These are phyloP conservation scores for Liopterus haemorrhoidalis DNA, from an alignment of 2,888 invertebrate species.

Conservation along the genomic window DNA sequence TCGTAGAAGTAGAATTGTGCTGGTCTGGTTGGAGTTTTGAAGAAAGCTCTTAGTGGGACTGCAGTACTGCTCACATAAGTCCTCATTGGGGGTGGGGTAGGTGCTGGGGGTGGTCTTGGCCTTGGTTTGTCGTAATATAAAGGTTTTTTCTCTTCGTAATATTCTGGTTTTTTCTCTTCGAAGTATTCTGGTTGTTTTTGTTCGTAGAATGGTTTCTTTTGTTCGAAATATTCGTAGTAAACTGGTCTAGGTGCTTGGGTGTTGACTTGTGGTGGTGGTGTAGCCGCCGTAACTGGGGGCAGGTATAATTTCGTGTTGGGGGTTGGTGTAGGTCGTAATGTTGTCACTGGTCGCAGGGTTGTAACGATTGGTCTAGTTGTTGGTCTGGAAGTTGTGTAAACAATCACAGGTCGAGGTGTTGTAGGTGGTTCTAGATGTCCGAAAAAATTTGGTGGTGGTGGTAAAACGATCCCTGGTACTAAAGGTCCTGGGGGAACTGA, in stretches of 20 bases:
- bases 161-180: no score
- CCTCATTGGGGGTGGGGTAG: conserved; percentile 42
- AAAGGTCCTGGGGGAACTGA: conserved; percentile 76
- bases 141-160: no score
- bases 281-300: background rate
- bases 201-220: no score
- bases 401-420: conserved; percentile 44
- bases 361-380: conserved; percentile 40
- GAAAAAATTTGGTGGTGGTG: conserved; percentile 84
- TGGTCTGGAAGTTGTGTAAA: conserved; percentile 42
- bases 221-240: conserved; percentile 14
- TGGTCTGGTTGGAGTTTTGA: conserved; percentile 51
- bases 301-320: background rate
- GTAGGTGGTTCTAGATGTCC: conserved; percentile 57
- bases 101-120: background rate
- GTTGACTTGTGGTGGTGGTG: conserved; percentile 11
- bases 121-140: no score
- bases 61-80: conserved; percentile 53
- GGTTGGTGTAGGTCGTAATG: background rate
- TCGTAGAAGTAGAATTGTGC: conserved; percentile 66
- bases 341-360: conserved; percentile 9
- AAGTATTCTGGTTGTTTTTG: no score
- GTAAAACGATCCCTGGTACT: conserved; percentile 81
- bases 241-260: conserved; percentile 12
- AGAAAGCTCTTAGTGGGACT: conserved; percentile 58